Evolutionary conservation across 2,113 vertebrate species (phyloP).

Genomic region (Chionomys nivalis): DNA sequence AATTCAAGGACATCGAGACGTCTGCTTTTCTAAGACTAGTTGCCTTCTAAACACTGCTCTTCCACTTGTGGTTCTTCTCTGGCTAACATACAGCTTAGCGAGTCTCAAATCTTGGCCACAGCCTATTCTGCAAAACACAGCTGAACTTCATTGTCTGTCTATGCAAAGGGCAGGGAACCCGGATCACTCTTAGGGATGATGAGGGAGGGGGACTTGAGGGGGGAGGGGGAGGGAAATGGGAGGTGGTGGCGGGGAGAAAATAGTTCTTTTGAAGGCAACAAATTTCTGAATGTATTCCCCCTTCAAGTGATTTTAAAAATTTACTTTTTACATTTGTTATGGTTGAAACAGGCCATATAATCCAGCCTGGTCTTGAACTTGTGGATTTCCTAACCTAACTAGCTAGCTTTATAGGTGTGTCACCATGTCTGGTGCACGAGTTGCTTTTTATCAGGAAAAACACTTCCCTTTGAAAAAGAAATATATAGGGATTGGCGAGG

Average conservation of each 20-base stretch:
- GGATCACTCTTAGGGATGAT: too few relatives aligned
- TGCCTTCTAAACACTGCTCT: conserved; percentile 62
- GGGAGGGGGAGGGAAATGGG: too few relatives aligned
- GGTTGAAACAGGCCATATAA: neutral
- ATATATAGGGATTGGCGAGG: neutral
- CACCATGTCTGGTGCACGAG: neutral
- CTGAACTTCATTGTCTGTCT: neutral
- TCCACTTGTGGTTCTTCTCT: conserved; percentile 17
- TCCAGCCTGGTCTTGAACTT: neutral
- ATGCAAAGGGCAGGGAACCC: too few relatives aligned
- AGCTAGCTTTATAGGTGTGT: neutral
- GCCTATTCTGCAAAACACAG: neutral
- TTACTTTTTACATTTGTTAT: neutral
- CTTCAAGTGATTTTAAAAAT: neutral
- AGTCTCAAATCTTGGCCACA: neutral
- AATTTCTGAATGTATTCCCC: neutral
- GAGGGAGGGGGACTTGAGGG: too few relatives aligned
- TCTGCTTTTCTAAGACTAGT: conserved; percentile 64
- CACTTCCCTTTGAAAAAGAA: neutral
- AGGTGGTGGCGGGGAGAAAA: too few relatives aligned
- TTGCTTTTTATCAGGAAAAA: conserved; percentile 21
- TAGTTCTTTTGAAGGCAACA: conserved; percentile 18
- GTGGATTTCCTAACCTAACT: neutral
- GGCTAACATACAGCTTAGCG: neutral
- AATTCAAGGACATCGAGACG: neutral